Evolutionary conservation across 2,888 invertebrate species (phyloP), one percentile per base, ranked within the genome.

Genomic region (Frankliniella fusca): DNA sequence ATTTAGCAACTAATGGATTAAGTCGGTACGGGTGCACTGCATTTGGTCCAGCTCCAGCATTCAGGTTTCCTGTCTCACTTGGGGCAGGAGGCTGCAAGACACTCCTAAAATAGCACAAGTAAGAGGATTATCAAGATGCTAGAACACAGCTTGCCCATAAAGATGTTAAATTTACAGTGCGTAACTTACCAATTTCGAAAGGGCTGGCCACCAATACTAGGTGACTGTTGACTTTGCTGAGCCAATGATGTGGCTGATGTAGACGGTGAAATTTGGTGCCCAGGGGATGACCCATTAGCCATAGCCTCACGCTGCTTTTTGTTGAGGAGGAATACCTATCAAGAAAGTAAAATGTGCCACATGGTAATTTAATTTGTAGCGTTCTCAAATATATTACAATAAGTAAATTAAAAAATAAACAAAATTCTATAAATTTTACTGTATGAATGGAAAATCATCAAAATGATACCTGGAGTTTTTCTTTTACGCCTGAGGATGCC

Each of bases 401-500:
- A 28, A 20, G 49, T 65, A 28, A 80, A 28, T 49, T n/a, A n/a
- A 48, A 48, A 23, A 0, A 54, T 5, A 54, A 54, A 54, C 12
- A 54, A 54, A 54, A 54, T 5, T n/a, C 80, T 27, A 11, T 20
- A 20, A n/a, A 79, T n/a, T n/a, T n/a, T n/a, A n/a, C 20, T 49
- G 18, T 18, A 80, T 28, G 20, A 80, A 83, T 28, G 48, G 8
- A 28, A 80, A 27, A 38, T 28, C 23, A 80, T 79, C 18, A 48
- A 20, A 27, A 23, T 80, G 84, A 85, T 87, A 94, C 96, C 92
- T 97, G 97, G 86, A 98, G 91, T 87, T 96, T 95, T 90, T 97
- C 97, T 89, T 98, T 98, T 87, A 98, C 98, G 89, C 97, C 97
- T 38, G 95, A 94, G 85, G 97, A 98, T 85, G 98, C 98, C 87